These are phyloP conservation scores for Magallana angulata DNA, from an alignment of 1,140 invertebrate species.

Conservation along the genomic window DNA sequence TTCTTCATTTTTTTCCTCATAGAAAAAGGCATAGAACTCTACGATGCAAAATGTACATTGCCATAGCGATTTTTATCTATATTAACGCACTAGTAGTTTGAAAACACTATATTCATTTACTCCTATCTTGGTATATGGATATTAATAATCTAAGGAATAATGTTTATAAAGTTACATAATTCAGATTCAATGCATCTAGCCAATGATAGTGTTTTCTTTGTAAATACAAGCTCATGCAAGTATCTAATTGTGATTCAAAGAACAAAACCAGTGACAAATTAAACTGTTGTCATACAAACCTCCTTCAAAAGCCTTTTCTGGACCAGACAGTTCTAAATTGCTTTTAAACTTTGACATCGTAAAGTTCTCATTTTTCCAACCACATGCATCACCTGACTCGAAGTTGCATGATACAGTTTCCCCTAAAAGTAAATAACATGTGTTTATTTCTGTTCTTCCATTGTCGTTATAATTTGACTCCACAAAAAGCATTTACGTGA, in stretches of 20 bases:
- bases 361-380: not conserved
- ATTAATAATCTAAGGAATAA: not conserved
- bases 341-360: not conserved
- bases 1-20: not conserved
- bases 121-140: not conserved
- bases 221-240: too few species aligned
- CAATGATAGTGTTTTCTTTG: too few species aligned
- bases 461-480: too few species aligned
- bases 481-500: too few species aligned
- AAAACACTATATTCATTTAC: too few species aligned
- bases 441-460: too few species aligned
- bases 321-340: not conserved
- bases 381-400: not conserved
- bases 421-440: not conserved
- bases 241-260: too few species aligned
- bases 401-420: not conserved
- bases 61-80: too few species aligned
- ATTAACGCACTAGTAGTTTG: too few species aligned
- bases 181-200: too few species aligned
- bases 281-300: not conserved
- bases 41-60: not conserved
- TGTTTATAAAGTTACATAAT: too few species aligned
- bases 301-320: not conserved
- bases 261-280: too few species aligned
- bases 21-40: not conserved